A percentile compares a stretch with the other conserved stretches of the same genome.
These are phyloP conservation scores for Hymenopus coronatus DNA, from an alignment of 2,888 invertebrate genomes.

Conservation along the genomic window DNA sequence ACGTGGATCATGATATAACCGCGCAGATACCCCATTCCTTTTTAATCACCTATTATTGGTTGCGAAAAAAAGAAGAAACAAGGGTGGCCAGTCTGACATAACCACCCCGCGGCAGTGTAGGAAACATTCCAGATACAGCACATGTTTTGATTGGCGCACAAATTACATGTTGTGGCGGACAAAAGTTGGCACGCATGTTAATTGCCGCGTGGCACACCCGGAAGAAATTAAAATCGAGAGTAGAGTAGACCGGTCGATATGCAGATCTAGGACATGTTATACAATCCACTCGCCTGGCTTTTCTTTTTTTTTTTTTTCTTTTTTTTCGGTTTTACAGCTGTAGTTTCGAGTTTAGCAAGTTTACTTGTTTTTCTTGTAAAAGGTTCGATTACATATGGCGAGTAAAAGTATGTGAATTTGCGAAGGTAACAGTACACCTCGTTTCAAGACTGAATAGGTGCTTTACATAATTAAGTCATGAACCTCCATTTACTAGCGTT, in stretches of 20 bases:
- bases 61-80: background rate
- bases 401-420: background rate
- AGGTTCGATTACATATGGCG: background rate
- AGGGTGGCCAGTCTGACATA: background rate
- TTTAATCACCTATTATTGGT: background rate
- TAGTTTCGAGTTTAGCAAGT: background rate
- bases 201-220: background rate
- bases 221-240: background rate
- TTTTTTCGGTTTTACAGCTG: background rate
- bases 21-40: background rate
- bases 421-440: background rate
- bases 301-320: no score
- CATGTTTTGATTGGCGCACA: background rate
- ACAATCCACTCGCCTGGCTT: background rate
- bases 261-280: background rate
- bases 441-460: background rate
- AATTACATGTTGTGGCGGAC: background rate
- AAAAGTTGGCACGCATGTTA: background rate
- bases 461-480: background rate
- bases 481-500: no score
- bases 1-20: background rate
- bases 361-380: background rate
- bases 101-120: background rate
- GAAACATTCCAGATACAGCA: background rate
- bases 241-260: background rate